Evolutionary conservation across 1,140 invertebrate species (phyloP).

Genomic region (Oryctes rhinoceros): DNA sequence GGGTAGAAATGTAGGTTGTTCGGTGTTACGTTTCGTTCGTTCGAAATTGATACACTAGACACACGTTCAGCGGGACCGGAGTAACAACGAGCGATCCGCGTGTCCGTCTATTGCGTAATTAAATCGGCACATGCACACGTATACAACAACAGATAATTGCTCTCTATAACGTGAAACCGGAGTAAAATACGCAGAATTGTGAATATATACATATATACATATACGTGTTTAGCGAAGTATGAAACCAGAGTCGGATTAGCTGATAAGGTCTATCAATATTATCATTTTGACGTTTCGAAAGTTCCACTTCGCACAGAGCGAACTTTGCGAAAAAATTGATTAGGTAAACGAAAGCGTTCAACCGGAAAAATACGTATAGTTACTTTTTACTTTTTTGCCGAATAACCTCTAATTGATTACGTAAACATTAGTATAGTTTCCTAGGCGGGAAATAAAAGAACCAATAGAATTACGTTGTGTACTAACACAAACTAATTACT

Average conservation of each 20-base stretch:
- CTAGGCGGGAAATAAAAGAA: too few relatives aligned
- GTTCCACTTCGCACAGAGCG: background rate
- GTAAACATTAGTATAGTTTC: too few relatives aligned
- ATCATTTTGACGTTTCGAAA: slow-evolving; percentile 15
- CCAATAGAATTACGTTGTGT: too few relatives aligned
- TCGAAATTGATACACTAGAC: slow-evolving; percentile 18
- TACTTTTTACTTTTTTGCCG: background rate
- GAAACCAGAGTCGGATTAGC: background rate
- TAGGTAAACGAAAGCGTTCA: slow-evolving; percentile 4
- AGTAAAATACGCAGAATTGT: slow-evolving; percentile 9
- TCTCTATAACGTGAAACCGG: background rate
- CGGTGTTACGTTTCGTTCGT: background rate
- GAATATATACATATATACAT: background rate
- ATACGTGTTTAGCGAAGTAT: background rate
- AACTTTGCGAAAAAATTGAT: background rate
- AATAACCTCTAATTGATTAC: background rate
- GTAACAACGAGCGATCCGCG: background rate
- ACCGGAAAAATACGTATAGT: background rate
- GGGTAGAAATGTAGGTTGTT: slow-evolving; percentile 15
- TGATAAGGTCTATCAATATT: background rate
- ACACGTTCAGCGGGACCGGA: background rate
- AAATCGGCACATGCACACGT: background rate
- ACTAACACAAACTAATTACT: too few relatives aligned
- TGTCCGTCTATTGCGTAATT: slow-evolving; percentile 5
- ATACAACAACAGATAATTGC: background rate